phyloP scores from a whole-genome alignment of 1,140 invertebrate genomes.

The Nasonia vitripennis region DNA sequence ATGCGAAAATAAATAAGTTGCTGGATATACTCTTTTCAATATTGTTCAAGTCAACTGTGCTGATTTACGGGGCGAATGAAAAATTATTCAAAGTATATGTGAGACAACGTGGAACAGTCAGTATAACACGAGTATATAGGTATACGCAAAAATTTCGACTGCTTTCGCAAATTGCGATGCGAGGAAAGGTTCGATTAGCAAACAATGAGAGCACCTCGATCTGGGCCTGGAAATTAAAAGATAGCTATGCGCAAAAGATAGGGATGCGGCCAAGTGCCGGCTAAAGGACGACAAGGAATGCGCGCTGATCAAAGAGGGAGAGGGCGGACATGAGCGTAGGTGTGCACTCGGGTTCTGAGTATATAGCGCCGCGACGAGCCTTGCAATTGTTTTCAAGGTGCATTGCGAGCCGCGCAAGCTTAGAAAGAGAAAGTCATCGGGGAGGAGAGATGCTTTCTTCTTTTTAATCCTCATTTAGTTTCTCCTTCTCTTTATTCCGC shows the following conservation, averaged over 20 bases:
- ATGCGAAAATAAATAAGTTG: too few relatives aligned
- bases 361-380: neutral
- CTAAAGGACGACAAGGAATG: neutral
- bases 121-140: too few relatives aligned
- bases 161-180: too few relatives aligned
- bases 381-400: neutral
- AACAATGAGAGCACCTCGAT: neutral
- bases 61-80: too few relatives aligned
- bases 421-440: neutral
- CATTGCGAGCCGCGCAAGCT: neutral
- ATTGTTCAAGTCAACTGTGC: too few relatives aligned
- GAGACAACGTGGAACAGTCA: too few relatives aligned
- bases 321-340: neutral
- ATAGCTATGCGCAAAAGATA: neutral
- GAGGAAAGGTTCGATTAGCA: neutral
- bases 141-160: too few relatives aligned
- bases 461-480: too few relatives aligned
- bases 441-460: neutral
- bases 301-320: neutral
- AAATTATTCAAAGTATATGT: too few relatives aligned
- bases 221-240: neutral
- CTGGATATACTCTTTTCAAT: too few relatives aligned
- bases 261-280: too few relatives aligned
- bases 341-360: neutral
- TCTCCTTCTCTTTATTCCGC: neutral